Percentiles rank a stretch among this genome's conserved stretches.
Conservation (phyloP, 2,797 vertebrate genomes). For the Centroberyx gerrardi region DNA sequence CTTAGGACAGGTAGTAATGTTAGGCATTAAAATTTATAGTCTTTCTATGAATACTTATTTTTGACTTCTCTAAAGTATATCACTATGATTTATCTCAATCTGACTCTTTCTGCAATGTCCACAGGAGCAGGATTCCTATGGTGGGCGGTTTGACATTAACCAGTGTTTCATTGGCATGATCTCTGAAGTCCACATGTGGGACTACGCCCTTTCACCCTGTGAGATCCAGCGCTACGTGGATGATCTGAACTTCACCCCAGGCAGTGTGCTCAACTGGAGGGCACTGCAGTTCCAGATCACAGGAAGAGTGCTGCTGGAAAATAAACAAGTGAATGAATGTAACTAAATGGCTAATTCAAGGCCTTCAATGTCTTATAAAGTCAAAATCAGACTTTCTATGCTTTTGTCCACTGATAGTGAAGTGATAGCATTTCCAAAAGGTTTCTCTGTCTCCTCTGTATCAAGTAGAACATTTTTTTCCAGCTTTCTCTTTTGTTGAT, state of each 20-base stretch:
- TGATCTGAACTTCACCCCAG: constrained; percentile 16
- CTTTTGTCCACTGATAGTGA: neutral
- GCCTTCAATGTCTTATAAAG: neutral
- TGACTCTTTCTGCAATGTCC: neutral
- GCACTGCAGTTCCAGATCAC: constrained; percentile 30
- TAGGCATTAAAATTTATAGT: neutral
- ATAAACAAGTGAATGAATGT: neutral
- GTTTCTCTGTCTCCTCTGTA: no score
- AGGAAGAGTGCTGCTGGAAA: constrained; percentile 43
- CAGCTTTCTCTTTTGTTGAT: neutral
- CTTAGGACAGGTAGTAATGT: constrained; percentile 69
- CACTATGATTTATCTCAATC: neutral
- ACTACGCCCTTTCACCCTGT: constrained; percentile 39
- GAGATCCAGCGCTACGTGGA: constrained; percentile 50
- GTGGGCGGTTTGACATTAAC: constrained; percentile 39
- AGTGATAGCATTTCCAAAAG: neutral
- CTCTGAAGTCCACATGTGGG: constrained; percentile 70
- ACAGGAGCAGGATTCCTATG: constrained; percentile 68
- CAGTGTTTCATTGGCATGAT: constrained; percentile 76
- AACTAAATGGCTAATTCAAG: no score
- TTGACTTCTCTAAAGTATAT: neutral
- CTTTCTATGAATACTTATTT: neutral
- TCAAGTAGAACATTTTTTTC: no score
- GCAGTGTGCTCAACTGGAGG: constrained; percentile 63
- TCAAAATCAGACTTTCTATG: neutral